Evolutionary conservation across 2,888 invertebrate species (phyloP).

Genomic region (Geophilus truncorum): DNA sequence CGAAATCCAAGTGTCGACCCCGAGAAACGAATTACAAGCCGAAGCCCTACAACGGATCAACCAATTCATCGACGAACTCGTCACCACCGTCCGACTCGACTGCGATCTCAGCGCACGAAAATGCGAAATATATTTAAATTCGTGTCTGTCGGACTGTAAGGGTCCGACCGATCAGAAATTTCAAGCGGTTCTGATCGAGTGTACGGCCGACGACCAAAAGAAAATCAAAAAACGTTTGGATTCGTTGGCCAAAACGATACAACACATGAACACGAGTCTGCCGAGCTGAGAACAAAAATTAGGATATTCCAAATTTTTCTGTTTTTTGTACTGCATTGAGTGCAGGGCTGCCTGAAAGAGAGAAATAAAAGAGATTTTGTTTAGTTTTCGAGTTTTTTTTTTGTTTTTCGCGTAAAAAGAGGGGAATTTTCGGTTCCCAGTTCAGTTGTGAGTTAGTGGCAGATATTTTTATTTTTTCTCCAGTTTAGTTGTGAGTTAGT

Average conservation of each 20-base stretch:
- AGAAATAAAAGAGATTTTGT: too few relatives aligned
- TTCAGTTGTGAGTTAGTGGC: too few relatives aligned
- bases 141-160: slow-evolving; percentile 48
- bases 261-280: slow-evolving; percentile 32
- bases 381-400: too few relatives aligned
- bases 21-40: slow-evolving; percentile 47
- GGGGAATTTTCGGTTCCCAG: too few relatives aligned
- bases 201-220: slow-evolving; percentile 52
- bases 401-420: too few relatives aligned
- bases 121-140: slow-evolving; percentile 47
- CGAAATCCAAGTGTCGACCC: slow-evolving; percentile 46
- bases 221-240: slow-evolving; percentile 42
- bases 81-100: slow-evolving; percentile 42
- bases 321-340: too few relatives aligned
- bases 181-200: slow-evolving; percentile 47
- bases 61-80: slow-evolving; percentile 44
- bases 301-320: too few relatives aligned
- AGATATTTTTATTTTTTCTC: too few relatives aligned
- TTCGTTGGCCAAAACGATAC: slow-evolving; percentile 35
- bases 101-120: slow-evolving; percentile 40
- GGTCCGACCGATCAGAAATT: slow-evolving; percentile 48
- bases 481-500: too few relatives aligned
- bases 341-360: too few relatives aligned
- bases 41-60: slow-evolving; percentile 46
- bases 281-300: too few relatives aligned